Conservation (phyloP, 2,888 invertebrate species). For the Ommatoiulus sabulosus region DNA sequence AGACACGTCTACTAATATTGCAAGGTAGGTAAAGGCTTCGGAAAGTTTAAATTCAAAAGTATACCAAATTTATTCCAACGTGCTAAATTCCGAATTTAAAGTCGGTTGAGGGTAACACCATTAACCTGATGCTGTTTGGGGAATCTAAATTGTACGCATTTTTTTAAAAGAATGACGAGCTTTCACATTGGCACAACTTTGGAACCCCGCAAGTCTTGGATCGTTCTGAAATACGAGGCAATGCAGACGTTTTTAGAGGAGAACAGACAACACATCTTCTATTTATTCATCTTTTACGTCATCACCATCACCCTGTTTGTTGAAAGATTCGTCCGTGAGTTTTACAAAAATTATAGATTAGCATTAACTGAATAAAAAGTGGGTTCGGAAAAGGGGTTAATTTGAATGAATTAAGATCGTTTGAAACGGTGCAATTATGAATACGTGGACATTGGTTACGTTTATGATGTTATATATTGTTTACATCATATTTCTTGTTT, state of each 20-base stretch:
- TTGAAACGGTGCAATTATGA: too few species aligned
- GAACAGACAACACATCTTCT: conserved; percentile 95
- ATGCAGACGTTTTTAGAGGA: conserved; percentile 93
- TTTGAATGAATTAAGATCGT: too few species aligned
- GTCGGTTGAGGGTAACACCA: too few species aligned
- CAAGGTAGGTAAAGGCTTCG: conserved; percentile 69
- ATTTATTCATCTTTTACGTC: conserved; percentile 94
- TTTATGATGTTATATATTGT: too few species aligned
- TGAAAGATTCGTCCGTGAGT: conserved; percentile 91
- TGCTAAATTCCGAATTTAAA: too few species aligned
- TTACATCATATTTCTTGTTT: too few species aligned
- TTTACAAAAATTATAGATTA: neutral
- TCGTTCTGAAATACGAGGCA: conserved; percentile 84
- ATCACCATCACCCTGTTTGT: conserved; percentile 93
- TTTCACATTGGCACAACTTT: conserved; percentile 88
- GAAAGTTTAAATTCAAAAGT: neutral
- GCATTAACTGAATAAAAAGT: too few species aligned
- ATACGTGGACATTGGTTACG: too few species aligned
- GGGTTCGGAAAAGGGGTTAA: too few species aligned
- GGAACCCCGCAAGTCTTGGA: conserved; percentile 77
- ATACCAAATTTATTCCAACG: too few species aligned
- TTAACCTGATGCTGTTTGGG: neutral
- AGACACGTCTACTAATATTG: conserved; percentile 94
- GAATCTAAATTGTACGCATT: neutral
- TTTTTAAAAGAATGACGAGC: conserved; percentile 81